phyloP scores from a whole-genome alignment of 2,888 invertebrate genomes.

The Aphelenchoides bicaudatus region DNA sequence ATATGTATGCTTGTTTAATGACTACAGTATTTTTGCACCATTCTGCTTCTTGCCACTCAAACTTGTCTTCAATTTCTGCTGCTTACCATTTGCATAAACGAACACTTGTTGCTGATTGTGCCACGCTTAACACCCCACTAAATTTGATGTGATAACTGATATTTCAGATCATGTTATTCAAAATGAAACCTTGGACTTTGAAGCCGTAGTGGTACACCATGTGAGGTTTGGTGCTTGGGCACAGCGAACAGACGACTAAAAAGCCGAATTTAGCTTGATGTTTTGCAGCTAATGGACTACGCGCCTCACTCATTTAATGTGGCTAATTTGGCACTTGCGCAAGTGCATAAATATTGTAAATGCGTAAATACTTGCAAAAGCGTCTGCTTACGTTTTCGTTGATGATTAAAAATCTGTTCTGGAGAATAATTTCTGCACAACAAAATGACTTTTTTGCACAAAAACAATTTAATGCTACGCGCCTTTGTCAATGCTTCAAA shows the following conservation, averaged over 20 bases:
- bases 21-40: neutral
- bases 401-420: neutral
- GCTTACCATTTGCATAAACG: conserved; percentile 30
- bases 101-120: conserved; percentile 38
- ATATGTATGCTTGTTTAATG: neutral
- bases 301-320: too few relatives aligned
- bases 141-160: too few relatives aligned
- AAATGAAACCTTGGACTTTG: conserved; percentile 40
- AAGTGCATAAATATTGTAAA: too few relatives aligned
- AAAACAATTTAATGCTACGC: neutral
- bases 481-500: neutral
- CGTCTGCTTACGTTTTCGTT: too few relatives aligned
- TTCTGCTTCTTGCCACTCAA: conserved; percentile 8
- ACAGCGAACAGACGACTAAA: conserved; percentile 40
- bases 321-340: too few relatives aligned
- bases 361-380: too few relatives aligned
- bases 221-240: conserved; percentile 31
- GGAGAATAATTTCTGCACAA: neutral
- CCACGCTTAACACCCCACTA: conserved; percentile 57
- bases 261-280: conserved; percentile 5
- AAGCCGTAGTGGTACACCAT: conserved; percentile 23
- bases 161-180: too few relatives aligned
- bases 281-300: neutral
- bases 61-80: conserved; percentile 14
- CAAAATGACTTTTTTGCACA: neutral